A percentile compares a stretch with the other conserved stretches of the same genome.
Conservation (phyloP, 1,140 invertebrate genomes). For the Leptestheria dahalacensis region DNA sequence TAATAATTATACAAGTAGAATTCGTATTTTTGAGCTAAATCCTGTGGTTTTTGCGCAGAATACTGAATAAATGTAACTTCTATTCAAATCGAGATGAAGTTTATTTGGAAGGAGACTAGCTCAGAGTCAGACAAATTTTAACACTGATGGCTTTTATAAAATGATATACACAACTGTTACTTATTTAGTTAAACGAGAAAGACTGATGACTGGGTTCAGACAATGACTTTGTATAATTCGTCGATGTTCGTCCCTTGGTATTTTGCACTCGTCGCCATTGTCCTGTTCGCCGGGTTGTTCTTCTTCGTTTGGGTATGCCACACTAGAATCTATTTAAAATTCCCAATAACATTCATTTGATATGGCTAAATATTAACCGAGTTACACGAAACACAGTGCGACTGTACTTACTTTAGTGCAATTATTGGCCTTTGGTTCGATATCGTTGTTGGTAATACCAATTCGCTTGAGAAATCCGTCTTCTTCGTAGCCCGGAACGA, state of each 20-base stretch:
- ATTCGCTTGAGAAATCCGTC: constrained; percentile 63
- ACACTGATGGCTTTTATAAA: too few relatives aligned
- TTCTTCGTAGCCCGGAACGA: constrained; percentile 63
- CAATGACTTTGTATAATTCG: constrained; percentile 33
- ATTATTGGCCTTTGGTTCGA: constrained; percentile 59
- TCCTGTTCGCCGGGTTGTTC: constrained; percentile 39
- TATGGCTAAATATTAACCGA: too few relatives aligned
- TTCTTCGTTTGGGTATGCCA: constrained; percentile 81
- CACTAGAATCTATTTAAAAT: constrained; percentile 47
- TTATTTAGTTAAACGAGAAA: not conserved
- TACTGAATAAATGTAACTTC: too few relatives aligned
- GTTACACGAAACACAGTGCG: too few relatives aligned
- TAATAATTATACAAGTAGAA: too few relatives aligned
- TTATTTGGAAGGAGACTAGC: too few relatives aligned
- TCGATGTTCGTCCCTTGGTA: constrained; percentile 47
- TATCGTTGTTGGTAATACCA: constrained; percentile 47
- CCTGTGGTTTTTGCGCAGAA: too few relatives aligned
- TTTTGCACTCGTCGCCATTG: constrained; percentile 37
- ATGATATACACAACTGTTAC: too few relatives aligned
- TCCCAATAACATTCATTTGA: too few relatives aligned
- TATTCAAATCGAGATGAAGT: too few relatives aligned
- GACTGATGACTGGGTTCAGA: constrained; percentile 20
- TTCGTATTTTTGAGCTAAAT: too few relatives aligned
- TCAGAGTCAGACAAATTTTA: too few relatives aligned
- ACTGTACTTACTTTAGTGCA: constrained; percentile 45